A percentile compares a stretch with the other conserved stretches of the same genome.
phyloP scores from a whole-genome alignment of 1,140 invertebrate species.

The Rhagoletis zephyria region DNA sequence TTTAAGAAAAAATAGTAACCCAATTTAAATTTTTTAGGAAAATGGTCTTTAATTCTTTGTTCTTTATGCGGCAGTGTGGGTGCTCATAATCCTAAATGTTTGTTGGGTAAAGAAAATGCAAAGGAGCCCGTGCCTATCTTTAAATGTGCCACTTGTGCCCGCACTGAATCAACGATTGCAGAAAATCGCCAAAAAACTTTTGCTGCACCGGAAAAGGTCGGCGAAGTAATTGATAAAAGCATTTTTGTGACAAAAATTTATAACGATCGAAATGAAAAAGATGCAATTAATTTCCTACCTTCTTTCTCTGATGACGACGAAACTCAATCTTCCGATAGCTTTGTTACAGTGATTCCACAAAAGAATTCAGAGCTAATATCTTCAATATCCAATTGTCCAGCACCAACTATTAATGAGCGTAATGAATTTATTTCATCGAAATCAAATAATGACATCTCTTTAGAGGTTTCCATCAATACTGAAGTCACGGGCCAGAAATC shows the following conservation, averaged over 20 bases:
- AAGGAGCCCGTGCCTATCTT: constrained; percentile 20
- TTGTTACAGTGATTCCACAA: not conserved
- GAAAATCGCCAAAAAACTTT: not conserved
- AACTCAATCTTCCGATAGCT: not conserved
- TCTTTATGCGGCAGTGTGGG: constrained; percentile 54
- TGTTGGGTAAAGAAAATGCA: constrained; percentile 33
- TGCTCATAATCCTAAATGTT: constrained; percentile 51
- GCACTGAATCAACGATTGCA: constrained; percentile 3
- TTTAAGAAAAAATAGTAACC: constrained; percentile 1
- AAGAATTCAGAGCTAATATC: not conserved
- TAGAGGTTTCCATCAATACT: not conserved
- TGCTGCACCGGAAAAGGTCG: not conserved
- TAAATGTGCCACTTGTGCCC: constrained; percentile 54
- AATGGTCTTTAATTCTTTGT: constrained; percentile 55
- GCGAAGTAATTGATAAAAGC: constrained; percentile 7
- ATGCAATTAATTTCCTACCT: not conserved
- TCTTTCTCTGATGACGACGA: not conserved
- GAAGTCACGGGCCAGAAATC: not conserved
- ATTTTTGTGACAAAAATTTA: constrained; percentile 14
- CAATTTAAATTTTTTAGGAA: constrained; percentile 27
- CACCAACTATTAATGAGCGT: not conserved
- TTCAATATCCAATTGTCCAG: not conserved
- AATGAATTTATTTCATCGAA: not conserved
- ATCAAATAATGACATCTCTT: not conserved
- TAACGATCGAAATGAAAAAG: not conserved